Evolutionary conservation across 2,113 vertebrate species (phyloP).

Genomic region (Atlantisia rogersi): DNA sequence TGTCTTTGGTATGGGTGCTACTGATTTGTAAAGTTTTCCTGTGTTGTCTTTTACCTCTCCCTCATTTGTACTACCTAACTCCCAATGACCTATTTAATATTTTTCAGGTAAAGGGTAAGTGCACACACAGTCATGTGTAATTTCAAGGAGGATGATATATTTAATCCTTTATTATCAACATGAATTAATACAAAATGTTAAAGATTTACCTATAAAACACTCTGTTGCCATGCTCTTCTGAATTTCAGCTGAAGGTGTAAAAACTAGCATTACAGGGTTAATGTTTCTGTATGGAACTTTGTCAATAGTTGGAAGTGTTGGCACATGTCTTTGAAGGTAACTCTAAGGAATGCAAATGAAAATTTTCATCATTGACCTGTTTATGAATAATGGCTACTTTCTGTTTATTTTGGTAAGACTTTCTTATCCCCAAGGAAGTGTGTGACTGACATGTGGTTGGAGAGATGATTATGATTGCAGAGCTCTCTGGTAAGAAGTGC

Average conservation of each 20-base stretch:
- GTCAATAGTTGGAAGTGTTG: neutral
- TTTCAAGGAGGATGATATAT: neutral
- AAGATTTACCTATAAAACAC: neutral
- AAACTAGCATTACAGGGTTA: neutral
- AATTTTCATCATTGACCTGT: neutral
- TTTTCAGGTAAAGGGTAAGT: neutral
- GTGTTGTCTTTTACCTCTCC: neutral
- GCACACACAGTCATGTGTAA: neutral
- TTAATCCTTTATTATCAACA: neutral
- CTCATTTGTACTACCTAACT: neutral
- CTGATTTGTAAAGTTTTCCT: neutral
- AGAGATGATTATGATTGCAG: neutral
- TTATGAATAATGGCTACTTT: neutral
- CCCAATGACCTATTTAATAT: neutral
- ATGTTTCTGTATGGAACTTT: constrained; percentile 20
- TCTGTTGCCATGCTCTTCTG: neutral
- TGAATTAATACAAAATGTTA: neutral
- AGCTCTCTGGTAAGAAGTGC: neutral
- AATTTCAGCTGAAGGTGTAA: neutral
- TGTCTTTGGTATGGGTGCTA: neutral
- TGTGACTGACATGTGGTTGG: neutral
- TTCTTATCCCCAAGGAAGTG: neutral
- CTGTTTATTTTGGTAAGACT: neutral
- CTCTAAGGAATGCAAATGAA: neutral
- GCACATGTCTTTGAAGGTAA: neutral